Base-by-base conservation (phyloP, 1,140 invertebrate genomes). In the Tyrophagus putrescentiae region DNA sequence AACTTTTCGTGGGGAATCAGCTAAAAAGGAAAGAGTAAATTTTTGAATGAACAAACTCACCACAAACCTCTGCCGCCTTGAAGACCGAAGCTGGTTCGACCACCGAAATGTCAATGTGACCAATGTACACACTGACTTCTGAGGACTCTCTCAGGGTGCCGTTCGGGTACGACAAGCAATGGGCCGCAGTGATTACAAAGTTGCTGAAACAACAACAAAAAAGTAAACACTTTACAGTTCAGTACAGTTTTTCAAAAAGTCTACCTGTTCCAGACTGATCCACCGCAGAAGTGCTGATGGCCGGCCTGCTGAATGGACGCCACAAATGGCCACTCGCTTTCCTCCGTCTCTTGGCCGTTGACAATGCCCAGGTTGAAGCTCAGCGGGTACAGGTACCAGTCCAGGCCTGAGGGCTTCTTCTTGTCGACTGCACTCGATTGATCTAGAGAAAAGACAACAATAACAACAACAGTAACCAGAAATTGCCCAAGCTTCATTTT, bases 311-410 rank as follows among this genome's bases (percentile, higher is more conserved):
- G 7, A 48, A 48, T 48, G 13, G 45, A 48, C 7, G 45, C 45
- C 45, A 48, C 31, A 21, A 48, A 48, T 48, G 45, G 45, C 45
- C 45, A 48, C 18, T 48, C 45, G 18, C 21, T 18, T 48, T 48
- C 45, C 7, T 6, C 7, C 45, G 31, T 7, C 18, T 48, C 45
- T 48, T 18, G 7, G 45, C 45, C 45, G 18, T 7, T 48, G 45
- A 39, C 21, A 39, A 48, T 48, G 7, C 45, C 45, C 7, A 48
- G 45, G n/a, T n/a, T n/a, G n/a, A n/a, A n/a, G n/a, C n/a, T n/a
- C n/a, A n/a, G n/a, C n/a, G n/a, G n/a, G n/a, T n/a, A n/a, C n/a
- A n/a, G n/a, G n/a, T n/a, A n/a, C n/a, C n/a, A n/a, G n/a, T n/a
- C n/a, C n/a, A n/a, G n/a, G n/a, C n/a, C n/a, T n/a, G n/a, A n/a